Conservation (phyloP, 2,888 invertebrate species). For the Nomada flava region DNA sequence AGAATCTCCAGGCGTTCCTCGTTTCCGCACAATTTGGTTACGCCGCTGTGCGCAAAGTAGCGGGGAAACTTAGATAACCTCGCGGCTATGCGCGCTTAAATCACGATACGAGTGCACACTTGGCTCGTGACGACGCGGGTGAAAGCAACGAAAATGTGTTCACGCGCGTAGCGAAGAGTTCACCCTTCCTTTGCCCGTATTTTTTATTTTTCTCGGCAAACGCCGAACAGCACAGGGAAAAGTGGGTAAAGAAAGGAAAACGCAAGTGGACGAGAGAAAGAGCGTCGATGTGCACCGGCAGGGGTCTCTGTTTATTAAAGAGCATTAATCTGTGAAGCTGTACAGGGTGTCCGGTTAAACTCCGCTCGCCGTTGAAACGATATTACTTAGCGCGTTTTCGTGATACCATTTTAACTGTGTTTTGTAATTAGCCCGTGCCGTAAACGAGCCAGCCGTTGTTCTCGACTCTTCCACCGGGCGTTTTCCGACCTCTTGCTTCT, state of each 20-base stretch:
- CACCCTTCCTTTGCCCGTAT: slow-evolving; percentile 47
- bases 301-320: slow-evolving; percentile 72
- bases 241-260: slow-evolving; percentile 33
- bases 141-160: slow-evolving; percentile 41
- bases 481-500: slow-evolving; percentile 34
- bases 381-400: slow-evolving; percentile 68
- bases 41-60: slow-evolving; percentile 21
- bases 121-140: slow-evolving; percentile 32
- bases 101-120: slow-evolving; percentile 27
- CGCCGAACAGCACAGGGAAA: background rate
- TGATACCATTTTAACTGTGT: slow-evolving; percentile 74
- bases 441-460: slow-evolving; percentile 51
- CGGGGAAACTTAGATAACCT: slow-evolving; percentile 25
- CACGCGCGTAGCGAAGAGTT: slow-evolving; percentile 44
- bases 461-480: slow-evolving; percentile 36
- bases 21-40: slow-evolving; percentile 32
- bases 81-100: slow-evolving; percentile 29
- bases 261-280: slow-evolving; percentile 16
- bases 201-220: background rate
- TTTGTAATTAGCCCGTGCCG: slow-evolving; percentile 72
- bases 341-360: slow-evolving; percentile 65
- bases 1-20: background rate
- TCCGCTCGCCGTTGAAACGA: slow-evolving; percentile 58
- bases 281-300: slow-evolving; percentile 17
- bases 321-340: slow-evolving; percentile 73